phyloP scores from a whole-genome alignment of 2,888 invertebrate genomes.

The Julus scandinavius region DNA sequence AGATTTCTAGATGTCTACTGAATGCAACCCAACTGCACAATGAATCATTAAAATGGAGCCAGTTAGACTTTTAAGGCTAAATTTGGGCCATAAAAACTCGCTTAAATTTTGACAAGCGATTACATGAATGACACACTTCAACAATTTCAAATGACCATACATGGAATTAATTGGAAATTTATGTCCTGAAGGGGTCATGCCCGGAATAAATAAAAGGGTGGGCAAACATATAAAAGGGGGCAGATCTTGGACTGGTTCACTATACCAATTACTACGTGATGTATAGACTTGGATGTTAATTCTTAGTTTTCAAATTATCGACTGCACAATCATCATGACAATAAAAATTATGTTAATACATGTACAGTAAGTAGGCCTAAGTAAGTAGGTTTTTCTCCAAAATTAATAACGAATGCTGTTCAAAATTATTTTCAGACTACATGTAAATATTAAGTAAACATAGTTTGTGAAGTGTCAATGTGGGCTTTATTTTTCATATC shows the following conservation, averaged over 20 bases:
- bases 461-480: too few relatives aligned
- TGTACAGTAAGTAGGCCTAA: too few relatives aligned
- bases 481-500: too few relatives aligned
- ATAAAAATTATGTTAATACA: background rate
- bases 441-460: too few relatives aligned
- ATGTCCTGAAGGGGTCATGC: slow-evolving; percentile 37
- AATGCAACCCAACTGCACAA: slow-evolving; percentile 15
- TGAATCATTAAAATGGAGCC: slow-evolving; percentile 38
- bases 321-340: background rate
- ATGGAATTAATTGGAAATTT: slow-evolving; percentile 14
- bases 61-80: slow-evolving; percentile 18
- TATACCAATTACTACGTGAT: background rate
- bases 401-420: background rate
- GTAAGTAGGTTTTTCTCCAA: background rate
- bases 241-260: background rate
- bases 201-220: background rate
- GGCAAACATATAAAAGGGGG: background rate
- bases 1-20: slow-evolving; percentile 31
- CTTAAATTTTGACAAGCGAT: slow-evolving; percentile 16
- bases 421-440: too few relatives aligned
- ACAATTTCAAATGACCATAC: slow-evolving; percentile 13
- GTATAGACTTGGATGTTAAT: background rate
- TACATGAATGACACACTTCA: slow-evolving; percentile 29
- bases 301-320: background rate
- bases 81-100: slow-evolving; percentile 39